Evolutionary conservation across 2,797 vertebrate genomes (phyloP).

Genomic region (Argya squamiceps): DNA sequence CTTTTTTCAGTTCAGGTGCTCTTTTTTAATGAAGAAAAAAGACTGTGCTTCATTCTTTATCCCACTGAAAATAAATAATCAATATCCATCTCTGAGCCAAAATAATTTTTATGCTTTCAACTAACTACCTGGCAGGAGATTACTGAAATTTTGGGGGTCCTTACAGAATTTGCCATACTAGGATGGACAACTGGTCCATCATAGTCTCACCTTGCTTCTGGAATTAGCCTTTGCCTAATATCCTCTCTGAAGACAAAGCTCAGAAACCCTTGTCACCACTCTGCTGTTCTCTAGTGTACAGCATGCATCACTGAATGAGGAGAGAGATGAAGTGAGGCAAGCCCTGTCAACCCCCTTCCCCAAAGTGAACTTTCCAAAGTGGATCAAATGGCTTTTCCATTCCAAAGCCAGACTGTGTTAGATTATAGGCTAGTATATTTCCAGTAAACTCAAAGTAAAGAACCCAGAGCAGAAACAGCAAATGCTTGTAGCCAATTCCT

Average conservation of each 20-base stretch:
- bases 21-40: not conserved
- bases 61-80: not conserved
- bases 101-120: not conserved
- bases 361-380: not conserved
- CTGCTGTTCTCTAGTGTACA: not conserved
- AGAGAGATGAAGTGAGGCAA: not conserved
- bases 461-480: not conserved
- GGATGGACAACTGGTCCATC: not conserved
- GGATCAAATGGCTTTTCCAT: not conserved
- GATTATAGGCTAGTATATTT: not conserved
- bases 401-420: not conserved
- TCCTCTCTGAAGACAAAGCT: not conserved
- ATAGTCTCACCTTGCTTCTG: not conserved
- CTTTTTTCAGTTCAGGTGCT: not conserved
- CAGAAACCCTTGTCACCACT: not conserved
- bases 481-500: not conserved
- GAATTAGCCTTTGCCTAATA: not conserved
- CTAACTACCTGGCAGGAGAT: not conserved
- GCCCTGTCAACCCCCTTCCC: accelerated
- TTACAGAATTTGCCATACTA: not conserved
- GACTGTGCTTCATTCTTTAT: not conserved
- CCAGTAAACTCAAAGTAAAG: not conserved
- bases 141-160: not conserved
- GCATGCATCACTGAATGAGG: not conserved
- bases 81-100: not conserved